Percentiles rank a stretch among this genome's conserved stretches.
Evolutionary conservation across 2,888 invertebrate species (phyloP).

Genomic region (Pseudococcus viburni): DNA sequence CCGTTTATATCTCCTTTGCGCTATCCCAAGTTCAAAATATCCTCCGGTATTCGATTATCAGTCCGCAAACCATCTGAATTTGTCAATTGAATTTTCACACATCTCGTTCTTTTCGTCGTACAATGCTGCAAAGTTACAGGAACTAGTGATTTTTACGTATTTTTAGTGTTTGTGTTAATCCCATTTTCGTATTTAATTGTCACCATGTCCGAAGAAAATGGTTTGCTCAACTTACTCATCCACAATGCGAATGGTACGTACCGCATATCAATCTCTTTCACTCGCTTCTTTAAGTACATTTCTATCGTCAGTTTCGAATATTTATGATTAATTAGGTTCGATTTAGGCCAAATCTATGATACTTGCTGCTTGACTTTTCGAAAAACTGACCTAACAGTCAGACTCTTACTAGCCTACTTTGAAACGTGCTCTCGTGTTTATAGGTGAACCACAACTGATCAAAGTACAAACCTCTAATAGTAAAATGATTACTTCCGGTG

Average conservation of each 20-base stretch:
- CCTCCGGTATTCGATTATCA: neutral
- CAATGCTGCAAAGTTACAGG: neutral
- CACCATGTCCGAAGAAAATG: conserved; percentile 59
- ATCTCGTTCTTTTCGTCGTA: conserved; percentile 16
- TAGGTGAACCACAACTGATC: conserved; percentile 61
- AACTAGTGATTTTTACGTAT: neutral
- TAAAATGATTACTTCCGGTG: conserved; percentile 31
- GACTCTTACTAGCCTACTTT: conserved; percentile 15
- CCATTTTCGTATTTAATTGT: neutral
- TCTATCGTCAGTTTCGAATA: neutral
- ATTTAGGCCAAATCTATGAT: neutral
- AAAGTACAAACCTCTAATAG: conserved; percentile 62
- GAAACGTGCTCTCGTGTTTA: conserved; percentile 40
- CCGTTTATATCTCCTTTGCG: neutral
- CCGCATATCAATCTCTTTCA: neutral
- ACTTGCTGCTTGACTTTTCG: neutral
- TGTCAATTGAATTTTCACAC: neutral
- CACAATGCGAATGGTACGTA: conserved; percentile 61
- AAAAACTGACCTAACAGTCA: neutral
- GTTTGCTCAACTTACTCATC: conserved; percentile 56
- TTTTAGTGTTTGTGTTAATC: neutral
- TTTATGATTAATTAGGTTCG: neutral
- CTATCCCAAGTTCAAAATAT: neutral
- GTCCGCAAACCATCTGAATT: neutral
- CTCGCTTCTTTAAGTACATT: neutral